Percentiles rank a stretch among this genome's conserved stretches.
phyloP scores from a whole-genome alignment of 2,888 invertebrate species.

The Odontocolon sp. region DNA sequence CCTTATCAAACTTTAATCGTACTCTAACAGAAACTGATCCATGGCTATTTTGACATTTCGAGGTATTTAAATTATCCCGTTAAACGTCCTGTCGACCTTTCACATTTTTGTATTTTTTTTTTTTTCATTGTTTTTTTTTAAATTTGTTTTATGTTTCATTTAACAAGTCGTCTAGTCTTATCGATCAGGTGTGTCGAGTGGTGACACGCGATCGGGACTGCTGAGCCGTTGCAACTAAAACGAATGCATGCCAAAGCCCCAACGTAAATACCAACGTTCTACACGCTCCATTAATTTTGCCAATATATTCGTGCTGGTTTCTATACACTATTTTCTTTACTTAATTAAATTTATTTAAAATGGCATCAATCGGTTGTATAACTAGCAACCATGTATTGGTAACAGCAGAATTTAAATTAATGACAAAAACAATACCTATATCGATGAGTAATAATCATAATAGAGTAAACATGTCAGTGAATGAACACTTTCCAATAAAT shows the following conservation, averaged over 20 bases:
- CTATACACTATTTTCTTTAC: not conserved
- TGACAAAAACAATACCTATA: no score
- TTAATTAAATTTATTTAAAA: no score
- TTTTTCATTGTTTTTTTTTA: not conserved
- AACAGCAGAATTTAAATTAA: not conserved
- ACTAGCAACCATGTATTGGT: no score
- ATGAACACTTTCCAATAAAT: no score
- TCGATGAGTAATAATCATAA: not conserved
- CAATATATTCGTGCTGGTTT: constrained; percentile 26
- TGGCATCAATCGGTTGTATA: no score
- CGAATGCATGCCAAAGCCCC: constrained; percentile 6
- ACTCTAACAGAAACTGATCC: not conserved
- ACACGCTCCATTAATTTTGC: constrained; percentile 54
- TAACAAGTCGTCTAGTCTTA: constrained; percentile 44
- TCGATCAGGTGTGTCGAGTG: constrained; percentile 31
- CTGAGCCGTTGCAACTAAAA: constrained; percentile 25
- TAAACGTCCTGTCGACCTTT: constrained; percentile 22
- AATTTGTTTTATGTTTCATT: not conserved
- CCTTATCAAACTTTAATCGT: not conserved
- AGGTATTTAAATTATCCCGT: not conserved
- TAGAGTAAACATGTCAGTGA: no score
- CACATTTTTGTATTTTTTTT: constrained; percentile 2
- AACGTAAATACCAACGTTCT: constrained; percentile 30
- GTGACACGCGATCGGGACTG: constrained; percentile 42
- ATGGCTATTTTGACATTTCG: not conserved